Base-by-base conservation (phyloP, 92 coral and sea anemone species). In the Bergia puertoricense region DNA sequence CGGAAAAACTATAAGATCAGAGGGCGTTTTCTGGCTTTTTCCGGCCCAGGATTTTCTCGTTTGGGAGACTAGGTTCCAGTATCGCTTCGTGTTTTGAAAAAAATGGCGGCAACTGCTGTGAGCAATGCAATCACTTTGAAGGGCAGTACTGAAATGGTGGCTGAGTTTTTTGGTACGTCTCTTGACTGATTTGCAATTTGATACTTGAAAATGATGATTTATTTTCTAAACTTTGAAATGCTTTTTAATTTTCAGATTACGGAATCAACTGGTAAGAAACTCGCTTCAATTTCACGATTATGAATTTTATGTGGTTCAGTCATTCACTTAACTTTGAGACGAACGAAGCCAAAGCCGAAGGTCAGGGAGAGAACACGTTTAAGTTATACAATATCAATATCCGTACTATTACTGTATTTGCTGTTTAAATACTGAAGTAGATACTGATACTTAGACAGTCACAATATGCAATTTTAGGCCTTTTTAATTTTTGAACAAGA, bases 21-120 rank as follows among this genome's bases (percentile, higher is more conserved):
- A 30, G 30, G 30, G 30, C 30, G 30, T 30, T 30, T 30, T 30
- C 30, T 30, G 30, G 30, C 50, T 6, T 46, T 8, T 46, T 46
- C 50, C 65, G 65, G 69, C 69, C 7, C 23, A 23, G 23, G n/a
- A 0, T 62, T 18, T 20, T 62, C 69, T 30, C 40, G 16, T 72
- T 37, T 62, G 37, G 79, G 87, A 71, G 87, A 45, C 45, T 84
- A 76, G 78, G 87, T 46, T 45, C 79, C 66, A 84, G 10, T 39
- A 22, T 74, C 5, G 8, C n/a, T 30, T 3, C 23, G 5, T 15
- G 65, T 84, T 50, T 84, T 84, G 59, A 39, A 81, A 97, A 95
- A 94, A 95, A 97, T 97, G 99, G 99, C 99, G 99, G 99, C 98
- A 94, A 92, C 93, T 8, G 86, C 83, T 6, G 93, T 85, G 37